A percentile compares a stretch with the other conserved stretches of the same genome.
These are phyloP conservation scores for Achroia grisella DNA, from an alignment of 1,140 invertebrate species.

Conservation along the genomic window DNA sequence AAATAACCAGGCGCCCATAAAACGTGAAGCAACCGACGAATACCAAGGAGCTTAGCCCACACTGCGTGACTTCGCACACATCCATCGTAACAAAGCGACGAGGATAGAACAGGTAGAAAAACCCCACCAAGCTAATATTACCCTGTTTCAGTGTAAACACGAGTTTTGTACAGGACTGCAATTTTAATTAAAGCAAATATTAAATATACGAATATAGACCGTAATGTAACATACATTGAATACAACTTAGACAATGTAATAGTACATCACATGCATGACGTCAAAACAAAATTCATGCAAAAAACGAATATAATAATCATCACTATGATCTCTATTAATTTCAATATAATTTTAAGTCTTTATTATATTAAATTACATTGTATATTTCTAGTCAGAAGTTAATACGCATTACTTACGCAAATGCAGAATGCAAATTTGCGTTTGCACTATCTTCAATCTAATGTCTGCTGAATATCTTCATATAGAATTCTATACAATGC, in stretches of 20 bases:
- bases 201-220: slow-evolving; percentile 10
- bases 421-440: too few species aligned
- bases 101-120: slow-evolving; percentile 42
- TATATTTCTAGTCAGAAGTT: too few species aligned
- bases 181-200: slow-evolving; percentile 46
- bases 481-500: too few species aligned
- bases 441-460: too few species aligned
- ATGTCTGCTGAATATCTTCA: too few species aligned
- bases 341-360: too few species aligned
- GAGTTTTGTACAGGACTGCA: slow-evolving; percentile 23
- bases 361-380: too few species aligned
- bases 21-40: slow-evolving; percentile 28
- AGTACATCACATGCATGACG: slow-evolving; percentile 7
- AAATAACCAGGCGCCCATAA: slow-evolving; percentile 33
- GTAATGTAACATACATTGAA: slow-evolving; percentile 9
- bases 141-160: slow-evolving; percentile 29
- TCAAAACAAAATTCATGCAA: neutral
- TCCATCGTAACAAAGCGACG: slow-evolving; percentile 37
- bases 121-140: slow-evolving; percentile 38
- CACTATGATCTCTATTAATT: too few species aligned
- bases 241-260: slow-evolving; percentile 18
- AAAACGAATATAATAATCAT: too few species aligned
- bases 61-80: slow-evolving; percentile 51
- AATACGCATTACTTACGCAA: too few species aligned
- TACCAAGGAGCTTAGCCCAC: slow-evolving; percentile 28